These are phyloP conservation scores for Nycticorax nycticorax DNA, from an alignment of 2,113 vertebrate genomes.

Conservation along the genomic window DNA sequence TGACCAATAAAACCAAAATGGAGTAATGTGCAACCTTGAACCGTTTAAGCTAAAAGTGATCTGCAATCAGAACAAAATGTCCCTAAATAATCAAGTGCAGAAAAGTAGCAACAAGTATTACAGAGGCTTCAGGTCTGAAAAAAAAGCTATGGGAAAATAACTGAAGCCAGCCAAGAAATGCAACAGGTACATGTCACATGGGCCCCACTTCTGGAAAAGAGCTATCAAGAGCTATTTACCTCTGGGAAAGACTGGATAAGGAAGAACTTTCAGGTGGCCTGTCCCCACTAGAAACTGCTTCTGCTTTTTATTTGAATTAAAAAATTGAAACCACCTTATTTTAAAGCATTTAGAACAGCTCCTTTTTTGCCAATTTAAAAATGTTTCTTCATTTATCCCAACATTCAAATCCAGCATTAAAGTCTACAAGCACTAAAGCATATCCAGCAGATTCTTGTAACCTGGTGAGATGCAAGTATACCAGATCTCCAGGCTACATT, in stretches of 20 bases:
- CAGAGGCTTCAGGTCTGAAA: background rate
- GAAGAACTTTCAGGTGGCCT: background rate
- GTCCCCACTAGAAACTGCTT: background rate
- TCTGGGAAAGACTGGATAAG: background rate
- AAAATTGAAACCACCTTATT: background rate
- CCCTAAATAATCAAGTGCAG: background rate
- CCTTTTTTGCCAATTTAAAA: background rate
- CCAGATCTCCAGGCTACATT: background rate
- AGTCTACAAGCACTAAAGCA: background rate
- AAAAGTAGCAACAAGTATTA: background rate
- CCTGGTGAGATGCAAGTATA: background rate
- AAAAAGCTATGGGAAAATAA: background rate
- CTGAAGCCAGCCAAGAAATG: background rate
- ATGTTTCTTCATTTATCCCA: background rate
- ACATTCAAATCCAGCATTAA: background rate
- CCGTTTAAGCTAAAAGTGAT: background rate
- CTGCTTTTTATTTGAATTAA: background rate
- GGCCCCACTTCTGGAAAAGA: background rate
- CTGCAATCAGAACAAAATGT: background rate
- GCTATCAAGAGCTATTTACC: background rate
- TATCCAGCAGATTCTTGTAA: background rate
- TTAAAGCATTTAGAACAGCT: background rate
- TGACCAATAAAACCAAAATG: background rate
- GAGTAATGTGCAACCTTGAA: background rate
- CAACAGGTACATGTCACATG: rapidly evolving